Base-by-base conservation (phyloP, 2,797 vertebrate species). In the Muscicapa comitata region DNA sequence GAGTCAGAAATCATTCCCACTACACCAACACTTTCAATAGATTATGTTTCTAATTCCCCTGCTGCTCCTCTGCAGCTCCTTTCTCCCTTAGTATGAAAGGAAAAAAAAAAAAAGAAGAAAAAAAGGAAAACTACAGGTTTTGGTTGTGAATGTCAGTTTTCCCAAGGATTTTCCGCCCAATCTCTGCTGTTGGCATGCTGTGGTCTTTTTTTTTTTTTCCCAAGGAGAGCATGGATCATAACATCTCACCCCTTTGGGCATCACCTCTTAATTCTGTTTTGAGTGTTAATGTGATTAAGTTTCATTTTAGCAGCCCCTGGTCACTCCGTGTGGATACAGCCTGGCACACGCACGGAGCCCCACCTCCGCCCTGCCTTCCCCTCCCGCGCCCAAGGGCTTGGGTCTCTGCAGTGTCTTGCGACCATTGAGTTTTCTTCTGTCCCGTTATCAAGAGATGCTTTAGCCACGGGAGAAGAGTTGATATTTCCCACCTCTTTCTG, bases 141-240 rank as follows among this genome's bases (percentile, higher is more conserved):
- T 76, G 48, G 23, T 79, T 71, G 47, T 58, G 51, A 74, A 55
- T 67, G 29, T 23, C 0, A 0, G 29, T 59, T 57, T 73, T 82
- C 61, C 0, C 0, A 2, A 80, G 54, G n/a, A 12, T 38, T 82
- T 82, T 84, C 54, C 7, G 0, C n/a, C 61, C 0, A 0, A 15
- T 72, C 66, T 35, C 35, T 63, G 12, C 0, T 0, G 38, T 3
- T 83, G 63, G 16, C 0, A 0, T 16, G 33, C 25, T 12, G 53
- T 93, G 73, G 17, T 70, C 59, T 40, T 58, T 73, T n/a, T 51
- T 40, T 59, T 38, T 59, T 81, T 29, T 40, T 15, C 43, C 37
- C 21, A 65, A 19, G 15, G 17, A 24, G 26, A 93, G 40, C 13
- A 7, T 10, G 7, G 45, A 38, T 80, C 4, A 2, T 54, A 88